Conservation (phyloP, 2,888 invertebrate genomes). For the Clepsis dumicolana region DNA sequence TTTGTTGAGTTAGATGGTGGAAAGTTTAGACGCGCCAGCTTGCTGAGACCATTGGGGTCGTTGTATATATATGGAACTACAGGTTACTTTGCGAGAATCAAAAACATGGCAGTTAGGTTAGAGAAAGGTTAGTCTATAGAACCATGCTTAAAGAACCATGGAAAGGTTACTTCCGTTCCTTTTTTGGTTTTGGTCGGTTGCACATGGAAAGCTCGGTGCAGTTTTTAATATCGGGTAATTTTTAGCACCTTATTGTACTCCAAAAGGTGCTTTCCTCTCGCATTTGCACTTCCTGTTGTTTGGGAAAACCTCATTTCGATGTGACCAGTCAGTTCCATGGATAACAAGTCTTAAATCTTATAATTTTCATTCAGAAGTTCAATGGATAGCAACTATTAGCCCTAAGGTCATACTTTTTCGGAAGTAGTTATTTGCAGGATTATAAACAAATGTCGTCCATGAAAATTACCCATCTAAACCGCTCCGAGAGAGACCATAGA, state of each 20-base stretch:
- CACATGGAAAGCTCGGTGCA: neutral
- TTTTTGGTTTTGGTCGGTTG: neutral
- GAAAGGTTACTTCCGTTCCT: neutral
- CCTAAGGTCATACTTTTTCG: too few species aligned
- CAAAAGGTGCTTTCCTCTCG: neutral
- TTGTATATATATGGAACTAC: slow-evolving; percentile 13
- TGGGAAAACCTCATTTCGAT: too few species aligned
- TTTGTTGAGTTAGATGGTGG: slow-evolving; percentile 64
- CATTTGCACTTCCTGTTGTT: neutral
- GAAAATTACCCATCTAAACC: neutral
- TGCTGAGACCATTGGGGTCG: slow-evolving; percentile 21
- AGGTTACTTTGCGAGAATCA: slow-evolving; percentile 2
- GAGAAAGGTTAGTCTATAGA: neutral
- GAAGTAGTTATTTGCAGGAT: too few species aligned
- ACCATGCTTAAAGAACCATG: too few species aligned
- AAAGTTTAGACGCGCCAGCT: slow-evolving; percentile 53
- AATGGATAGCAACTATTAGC: too few species aligned
- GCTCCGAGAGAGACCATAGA: slow-evolving; percentile 40
- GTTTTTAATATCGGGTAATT: neutral
- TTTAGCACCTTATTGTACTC: neutral
- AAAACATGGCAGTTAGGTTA: neutral
- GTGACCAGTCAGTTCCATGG: too few species aligned
- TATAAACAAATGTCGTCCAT: too few species aligned
- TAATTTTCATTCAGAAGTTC: too few species aligned
- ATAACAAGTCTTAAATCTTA: too few species aligned